phyloP scores from a whole-genome alignment of 2,113 vertebrate genomes.

The Syngnathoides biaculeatus region DNA sequence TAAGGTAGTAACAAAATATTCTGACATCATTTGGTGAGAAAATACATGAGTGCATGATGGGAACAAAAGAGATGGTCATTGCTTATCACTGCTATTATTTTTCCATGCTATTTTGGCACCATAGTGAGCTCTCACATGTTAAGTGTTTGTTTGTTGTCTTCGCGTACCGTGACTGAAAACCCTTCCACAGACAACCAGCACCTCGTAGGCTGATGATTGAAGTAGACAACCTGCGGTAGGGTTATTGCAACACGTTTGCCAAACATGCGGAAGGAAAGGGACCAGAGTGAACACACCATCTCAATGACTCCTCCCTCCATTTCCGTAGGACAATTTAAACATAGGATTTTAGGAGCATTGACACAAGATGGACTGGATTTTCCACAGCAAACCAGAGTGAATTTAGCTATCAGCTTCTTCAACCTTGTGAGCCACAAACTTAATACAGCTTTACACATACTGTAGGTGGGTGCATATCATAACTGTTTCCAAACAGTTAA shows the following conservation, averaged over 20 bases:
- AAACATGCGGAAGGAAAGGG: slow-evolving; percentile 67
- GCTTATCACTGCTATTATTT: slow-evolving; percentile 15
- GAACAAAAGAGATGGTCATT: not conserved
- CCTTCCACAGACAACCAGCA: slow-evolving; percentile 60
- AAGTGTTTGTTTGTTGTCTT: slow-evolving; percentile 34
- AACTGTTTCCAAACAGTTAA: not conserved
- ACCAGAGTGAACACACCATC: slow-evolving; percentile 63
- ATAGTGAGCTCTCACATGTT: slow-evolving; percentile 9
- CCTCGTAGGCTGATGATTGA: slow-evolving; percentile 65
- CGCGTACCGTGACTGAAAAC: slow-evolving; percentile 44
- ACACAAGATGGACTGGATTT: slow-evolving; percentile 18
- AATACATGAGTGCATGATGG: not conserved
- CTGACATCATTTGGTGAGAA: not conserved
- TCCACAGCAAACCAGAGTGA: slow-evolving; percentile 10
- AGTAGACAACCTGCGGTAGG: slow-evolving; percentile 62
- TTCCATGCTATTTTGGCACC: not conserved
- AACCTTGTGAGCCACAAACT: not conserved
- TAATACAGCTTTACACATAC: accelerated
- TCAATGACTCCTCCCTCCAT: slow-evolving; percentile 37
- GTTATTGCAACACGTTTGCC: slow-evolving; percentile 72
- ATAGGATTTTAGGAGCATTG: slow-evolving; percentile 40
- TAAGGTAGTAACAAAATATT: not conserved
- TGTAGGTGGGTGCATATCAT: not conserved
- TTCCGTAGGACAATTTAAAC: slow-evolving; percentile 64
- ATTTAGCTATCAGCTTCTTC: not conserved